Percentiles rank a stretch among this genome's conserved stretches.
Evolutionary conservation across 30 jellyfish, hydroid and myxozoan genomes (phyloP).

Genomic region (Aurelia coerulea): DNA sequence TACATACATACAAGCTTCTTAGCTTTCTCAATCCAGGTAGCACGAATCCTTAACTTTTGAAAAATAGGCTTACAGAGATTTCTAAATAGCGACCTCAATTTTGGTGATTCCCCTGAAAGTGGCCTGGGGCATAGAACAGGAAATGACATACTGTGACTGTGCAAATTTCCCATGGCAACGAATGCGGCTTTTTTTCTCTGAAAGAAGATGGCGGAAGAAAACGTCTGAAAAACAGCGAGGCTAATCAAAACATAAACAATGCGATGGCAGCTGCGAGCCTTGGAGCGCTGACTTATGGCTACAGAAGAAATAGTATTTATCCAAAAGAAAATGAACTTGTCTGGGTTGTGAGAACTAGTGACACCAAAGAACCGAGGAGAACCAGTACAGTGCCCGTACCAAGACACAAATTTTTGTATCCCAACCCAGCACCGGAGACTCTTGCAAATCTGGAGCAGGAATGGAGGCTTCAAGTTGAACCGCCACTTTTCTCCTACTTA

Average conservation of each 20-base stretch:
- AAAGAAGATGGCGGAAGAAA: slow-evolving; percentile 40
- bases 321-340: slow-evolving; percentile 76
- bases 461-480: slow-evolving; percentile 78
- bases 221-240: neutral
- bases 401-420: slow-evolving; percentile 55
- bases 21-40: no score
- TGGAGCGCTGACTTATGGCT: slow-evolving; percentile 54
- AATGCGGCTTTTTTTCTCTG: slow-evolving; percentile 28
- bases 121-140: no score
- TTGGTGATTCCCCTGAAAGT: neutral
- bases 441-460: slow-evolving; percentile 55
- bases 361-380: slow-evolving; percentile 72
- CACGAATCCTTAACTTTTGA: no score
- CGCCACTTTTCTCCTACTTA: slow-evolving; percentile 60
- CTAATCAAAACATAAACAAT: neutral
- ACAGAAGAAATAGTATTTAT: slow-evolving; percentile 26
- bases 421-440: slow-evolving; percentile 24
- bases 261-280: slow-evolving; percentile 57
- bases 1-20: no score
- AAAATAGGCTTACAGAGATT: no score
- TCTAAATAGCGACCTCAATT: no score
- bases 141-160: slow-evolving; percentile 8
- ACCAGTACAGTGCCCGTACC: slow-evolving; percentile 85
- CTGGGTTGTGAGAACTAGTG: slow-evolving; percentile 66
- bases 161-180: slow-evolving; percentile 29